A percentile compares a stretch with the other conserved stretches of the same genome.
Conservation (phyloP, 1,140 invertebrate genomes). For the Philopotamus ludificatus region DNA sequence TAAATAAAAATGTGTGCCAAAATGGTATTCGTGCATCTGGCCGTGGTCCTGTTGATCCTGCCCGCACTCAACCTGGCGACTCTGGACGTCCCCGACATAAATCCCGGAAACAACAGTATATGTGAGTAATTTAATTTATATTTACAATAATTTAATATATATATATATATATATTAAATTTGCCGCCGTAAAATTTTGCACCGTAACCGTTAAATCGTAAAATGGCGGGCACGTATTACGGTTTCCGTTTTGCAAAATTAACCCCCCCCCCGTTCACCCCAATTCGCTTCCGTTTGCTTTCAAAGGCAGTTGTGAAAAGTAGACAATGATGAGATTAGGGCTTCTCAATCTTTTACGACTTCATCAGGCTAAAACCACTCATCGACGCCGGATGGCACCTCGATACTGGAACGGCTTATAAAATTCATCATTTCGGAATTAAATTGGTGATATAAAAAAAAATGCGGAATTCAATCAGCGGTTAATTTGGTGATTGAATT, state of each 20-base stretch:
- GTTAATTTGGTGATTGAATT: no score
- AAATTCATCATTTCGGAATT: no score
- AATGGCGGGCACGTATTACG: not conserved
- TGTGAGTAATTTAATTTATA: constrained; percentile 24
- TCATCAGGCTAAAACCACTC: not conserved
- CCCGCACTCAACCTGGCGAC: constrained; percentile 13
- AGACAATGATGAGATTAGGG: constrained; percentile 10
- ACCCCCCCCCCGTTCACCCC: no score
- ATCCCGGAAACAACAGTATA: constrained; percentile 38
- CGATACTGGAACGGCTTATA: no score
- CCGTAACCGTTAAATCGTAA: constrained; percentile 24
- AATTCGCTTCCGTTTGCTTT: no score
- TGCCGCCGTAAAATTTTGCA: constrained; percentile 13
- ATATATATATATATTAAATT: not conserved
- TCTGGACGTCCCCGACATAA: constrained; percentile 36
- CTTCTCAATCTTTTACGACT: constrained; percentile 12
- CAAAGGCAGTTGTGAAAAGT: not conserved
- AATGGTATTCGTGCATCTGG: constrained; percentile 6
- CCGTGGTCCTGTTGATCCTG: constrained; percentile 22
- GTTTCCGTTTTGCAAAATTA: constrained; percentile 1
- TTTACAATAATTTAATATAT: not conserved
- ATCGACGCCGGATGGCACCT: not conserved
- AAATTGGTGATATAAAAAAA: no score
- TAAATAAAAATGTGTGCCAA: constrained; percentile 4
- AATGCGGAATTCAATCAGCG: no score